These are phyloP conservation scores for Thunnus albacares DNA, from an alignment of 2,797 vertebrate species.

Conservation along the genomic window DNA sequence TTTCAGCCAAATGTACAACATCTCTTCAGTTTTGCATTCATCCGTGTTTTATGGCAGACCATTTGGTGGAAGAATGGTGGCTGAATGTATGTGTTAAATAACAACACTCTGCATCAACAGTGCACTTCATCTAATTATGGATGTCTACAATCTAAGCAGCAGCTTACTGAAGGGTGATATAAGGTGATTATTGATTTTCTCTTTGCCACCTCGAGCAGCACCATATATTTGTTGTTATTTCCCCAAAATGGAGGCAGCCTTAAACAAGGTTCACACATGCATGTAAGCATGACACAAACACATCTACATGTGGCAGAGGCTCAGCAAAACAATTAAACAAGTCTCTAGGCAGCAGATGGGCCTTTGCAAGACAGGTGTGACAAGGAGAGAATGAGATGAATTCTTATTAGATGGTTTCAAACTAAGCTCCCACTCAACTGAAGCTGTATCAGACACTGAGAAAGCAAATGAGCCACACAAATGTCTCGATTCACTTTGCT, in stretches of 20 bases:
- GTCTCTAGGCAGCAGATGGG: constrained; percentile 72
- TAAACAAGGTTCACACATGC: constrained; percentile 39
- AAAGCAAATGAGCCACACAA: constrained; percentile 17
- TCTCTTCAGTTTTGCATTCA: background rate
- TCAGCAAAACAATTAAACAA: constrained; percentile 74
- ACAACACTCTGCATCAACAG: background rate
- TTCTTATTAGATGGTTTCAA: constrained; percentile 72
- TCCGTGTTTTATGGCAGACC: background rate
- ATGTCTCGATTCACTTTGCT: constrained; percentile 28
- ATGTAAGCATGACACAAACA: constrained; percentile 44
- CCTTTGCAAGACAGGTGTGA: constrained; percentile 71
- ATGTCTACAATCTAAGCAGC: background rate
- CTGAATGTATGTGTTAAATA: too few species aligned
- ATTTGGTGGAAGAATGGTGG: background rate
- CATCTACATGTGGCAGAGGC: constrained; percentile 65
- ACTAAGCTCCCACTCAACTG: constrained; percentile 56
- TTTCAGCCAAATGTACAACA: background rate
- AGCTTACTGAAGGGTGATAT: constrained; percentile 37
- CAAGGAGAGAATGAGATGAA: constrained; percentile 63
- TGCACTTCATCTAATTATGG: background rate
- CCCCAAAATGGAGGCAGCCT: background rate
- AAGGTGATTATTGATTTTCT: constrained; percentile 41
- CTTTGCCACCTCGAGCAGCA: constrained; percentile 18
- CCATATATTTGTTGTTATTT: constrained; percentile 19
- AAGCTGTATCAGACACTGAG: background rate